Evolutionary conservation across 2,797 vertebrate genomes (phyloP).

Genomic region (Rhinella marina): DNA sequence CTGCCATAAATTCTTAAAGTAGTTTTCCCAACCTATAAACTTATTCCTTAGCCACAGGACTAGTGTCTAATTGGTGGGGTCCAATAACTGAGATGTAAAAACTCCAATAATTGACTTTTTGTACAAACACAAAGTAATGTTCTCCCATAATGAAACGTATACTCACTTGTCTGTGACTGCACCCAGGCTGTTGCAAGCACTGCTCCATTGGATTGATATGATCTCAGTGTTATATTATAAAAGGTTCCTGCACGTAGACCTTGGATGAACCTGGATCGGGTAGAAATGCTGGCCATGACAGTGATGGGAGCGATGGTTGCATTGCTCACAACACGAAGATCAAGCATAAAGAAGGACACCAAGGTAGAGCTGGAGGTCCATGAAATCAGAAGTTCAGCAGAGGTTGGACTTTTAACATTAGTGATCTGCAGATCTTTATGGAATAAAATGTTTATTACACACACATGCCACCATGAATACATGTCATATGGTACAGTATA

Average conservation of each 20-base stretch:
- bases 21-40: too few relatives aligned
- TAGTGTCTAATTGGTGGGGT: too few relatives aligned
- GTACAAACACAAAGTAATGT: too few relatives aligned
- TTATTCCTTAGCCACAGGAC: too few relatives aligned
- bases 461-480: neutral
- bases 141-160: slow-evolving; percentile 27
- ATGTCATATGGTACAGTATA: too few relatives aligned
- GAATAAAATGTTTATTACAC: neutral
- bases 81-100: too few relatives aligned
- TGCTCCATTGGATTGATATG: slow-evolving; percentile 64
- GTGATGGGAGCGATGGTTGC: slow-evolving; percentile 68
- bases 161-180: slow-evolving; percentile 71
- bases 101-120: too few relatives aligned
- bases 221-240: slow-evolving; percentile 78
- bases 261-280: slow-evolving; percentile 63
- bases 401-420: slow-evolving; percentile 66
- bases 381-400: slow-evolving; percentile 73
- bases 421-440: slow-evolving; percentile 68
- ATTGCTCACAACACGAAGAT: slow-evolving; percentile 74
- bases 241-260: slow-evolving; percentile 73
- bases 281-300: neutral
- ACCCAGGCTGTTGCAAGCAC: slow-evolving; percentile 64
- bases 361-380: slow-evolving; percentile 67
- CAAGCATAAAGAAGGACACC: slow-evolving; percentile 76
- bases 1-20: too few relatives aligned